These are phyloP conservation scores for Huso huso DNA, from an alignment of 2,797 vertebrate genomes.

Conservation along the genomic window DNA sequence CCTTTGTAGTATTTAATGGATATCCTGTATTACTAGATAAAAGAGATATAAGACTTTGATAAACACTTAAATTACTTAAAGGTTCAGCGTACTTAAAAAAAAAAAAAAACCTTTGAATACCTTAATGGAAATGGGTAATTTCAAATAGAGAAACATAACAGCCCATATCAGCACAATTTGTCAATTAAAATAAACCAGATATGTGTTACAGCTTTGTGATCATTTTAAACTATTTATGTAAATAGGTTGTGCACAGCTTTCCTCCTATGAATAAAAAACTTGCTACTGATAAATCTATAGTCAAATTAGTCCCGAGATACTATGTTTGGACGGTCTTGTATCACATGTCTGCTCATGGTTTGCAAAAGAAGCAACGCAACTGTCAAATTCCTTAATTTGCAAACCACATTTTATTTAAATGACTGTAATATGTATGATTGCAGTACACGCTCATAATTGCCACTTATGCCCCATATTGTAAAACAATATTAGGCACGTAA, in stretches of 20 bases:
- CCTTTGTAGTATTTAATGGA: too few species aligned
- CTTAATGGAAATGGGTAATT: too few species aligned
- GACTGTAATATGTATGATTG: slow-evolving; percentile 5
- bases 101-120: too few species aligned
- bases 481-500: too few species aligned
- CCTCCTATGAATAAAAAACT: neutral
- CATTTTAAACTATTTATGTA: too few species aligned
- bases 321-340: neutral
- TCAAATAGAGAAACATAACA: too few species aligned
- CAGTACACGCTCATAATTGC: slow-evolving; percentile 1
- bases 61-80: too few species aligned
- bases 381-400: slow-evolving; percentile 6
- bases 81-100: too few species aligned
- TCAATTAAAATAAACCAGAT: too few species aligned
- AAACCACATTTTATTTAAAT: slow-evolving; percentile 1
- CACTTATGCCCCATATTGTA: neutral
- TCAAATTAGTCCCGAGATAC: neutral
- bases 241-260: neutral
- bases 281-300: neutral
- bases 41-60: too few species aligned
- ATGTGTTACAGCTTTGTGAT: too few species aligned
- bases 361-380: neutral
- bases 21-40: too few species aligned
- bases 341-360: slow-evolving; percentile 1
- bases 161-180: neutral